Base-by-base conservation (phyloP, 2,797 vertebrate genomes). In the Tokudaia muenninki region DNA sequence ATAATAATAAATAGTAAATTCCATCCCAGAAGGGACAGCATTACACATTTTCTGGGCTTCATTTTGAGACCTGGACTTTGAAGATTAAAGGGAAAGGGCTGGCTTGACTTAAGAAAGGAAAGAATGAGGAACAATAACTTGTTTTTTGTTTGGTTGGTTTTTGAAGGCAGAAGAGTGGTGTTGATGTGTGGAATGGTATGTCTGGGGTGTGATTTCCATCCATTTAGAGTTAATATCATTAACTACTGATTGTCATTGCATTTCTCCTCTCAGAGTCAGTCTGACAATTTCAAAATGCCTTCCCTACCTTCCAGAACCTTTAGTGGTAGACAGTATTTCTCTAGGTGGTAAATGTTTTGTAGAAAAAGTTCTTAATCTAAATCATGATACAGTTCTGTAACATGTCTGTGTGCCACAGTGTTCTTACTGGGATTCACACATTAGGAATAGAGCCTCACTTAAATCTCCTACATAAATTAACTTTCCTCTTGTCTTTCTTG, bases 381-480 rank as follows among this genome's bases (percentile, higher is more conserved):
- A 86, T 92, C 41, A 63, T 87, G 41, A 52, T 84, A 47, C 78
- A 95, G 22, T 79, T 86, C 65, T 37, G 14, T 91, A 70, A 65
- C 17, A 37, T n/a, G 41, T 83, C 37, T 52, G 3, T 41, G 9
- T 78, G 7, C 83, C 70, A 87, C 8, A 83, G 47, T 31, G 59
- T 50, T 67, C 5, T 95, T 94, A 50, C 0, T 93, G 59, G 61
- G 10, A 92, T 79, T 94, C 92, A 65, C 3, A 84, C 37, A 81
- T 80, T 34, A 88, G n/a, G 31, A 95, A 78, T 87, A 94, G n/a
- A 92, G 72, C 8, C 17, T 91, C 55, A 61, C 11, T 92, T 95
- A 92, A n/a, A 34, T 82, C 12, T 94, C 16, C 77, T 94, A 82
- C 0, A 1, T n/a, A 63, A 63, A 26, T 86, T 61, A 90, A 17